A percentile compares a stretch with the other conserved stretches of the same genome.
Evolutionary conservation across 2,888 invertebrate species (phyloP).

Genomic region (Alviniconcha strummeri): DNA sequence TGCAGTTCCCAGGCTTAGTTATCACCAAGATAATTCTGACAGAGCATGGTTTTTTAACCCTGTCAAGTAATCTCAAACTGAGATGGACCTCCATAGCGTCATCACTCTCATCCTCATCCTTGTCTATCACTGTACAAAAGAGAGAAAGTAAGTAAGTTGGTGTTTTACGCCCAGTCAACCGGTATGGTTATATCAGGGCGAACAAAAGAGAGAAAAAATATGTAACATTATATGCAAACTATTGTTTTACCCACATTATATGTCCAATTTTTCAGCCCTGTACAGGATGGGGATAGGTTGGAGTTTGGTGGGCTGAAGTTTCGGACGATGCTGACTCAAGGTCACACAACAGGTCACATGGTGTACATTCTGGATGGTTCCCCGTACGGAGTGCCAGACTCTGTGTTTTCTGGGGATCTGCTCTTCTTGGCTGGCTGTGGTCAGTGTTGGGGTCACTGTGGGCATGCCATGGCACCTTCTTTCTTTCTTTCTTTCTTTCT

Average conservation of each 20-base stretch:
- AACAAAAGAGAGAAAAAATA: no score
- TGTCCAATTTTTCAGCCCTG: slow-evolving; percentile 50
- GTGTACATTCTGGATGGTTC: slow-evolving; percentile 65
- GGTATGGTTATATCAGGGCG: no score
- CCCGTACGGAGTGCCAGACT: slow-evolving; percentile 60
- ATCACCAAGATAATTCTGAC: neutral
- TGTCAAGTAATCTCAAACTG: no score
- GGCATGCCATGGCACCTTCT: neutral
- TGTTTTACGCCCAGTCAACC: no score
- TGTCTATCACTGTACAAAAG: no score
- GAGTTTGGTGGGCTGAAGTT: slow-evolving; percentile 65
- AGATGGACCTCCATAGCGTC: no score
- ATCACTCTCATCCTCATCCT: no score
- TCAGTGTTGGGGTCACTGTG: slow-evolving; percentile 44
- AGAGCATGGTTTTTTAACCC: no score
- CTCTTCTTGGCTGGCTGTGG: slow-evolving; percentile 70
- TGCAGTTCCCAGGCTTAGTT: neutral
- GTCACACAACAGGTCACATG: slow-evolving; percentile 70
- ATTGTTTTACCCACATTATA: neutral
- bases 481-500: no score
- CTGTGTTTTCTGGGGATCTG: slow-evolving; percentile 70
- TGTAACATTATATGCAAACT: no score
- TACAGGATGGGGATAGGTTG: slow-evolving; percentile 61
- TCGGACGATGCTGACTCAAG: slow-evolving; percentile 61
- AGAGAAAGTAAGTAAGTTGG: no score